Evolutionary conservation across 2,113 vertebrate species (phyloP), one percentile per base, ranked within the genome.

Genomic region (Callopanchax toddi): DNA sequence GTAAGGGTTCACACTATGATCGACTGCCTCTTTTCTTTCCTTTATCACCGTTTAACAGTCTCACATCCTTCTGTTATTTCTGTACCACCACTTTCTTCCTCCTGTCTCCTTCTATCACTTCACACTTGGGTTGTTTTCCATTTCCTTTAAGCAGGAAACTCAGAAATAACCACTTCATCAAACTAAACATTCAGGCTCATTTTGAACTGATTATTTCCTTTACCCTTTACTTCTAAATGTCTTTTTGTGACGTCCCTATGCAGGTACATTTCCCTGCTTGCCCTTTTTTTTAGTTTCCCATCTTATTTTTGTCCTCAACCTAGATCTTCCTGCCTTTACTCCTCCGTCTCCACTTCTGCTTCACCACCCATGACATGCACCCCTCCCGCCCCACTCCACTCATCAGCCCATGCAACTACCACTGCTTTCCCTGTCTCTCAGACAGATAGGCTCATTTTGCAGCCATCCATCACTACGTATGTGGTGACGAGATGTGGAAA

Each of bases 261-360:
- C 44, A 55, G 49, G 18, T 65, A 49, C 39, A 43, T 62, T 77
- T 51, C 26, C 26, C 53, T 12, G 10, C 40, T 50, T 32, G 15
- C 55, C 48, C 17, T 26, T 12, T 65, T 76, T 55, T 78, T 67
- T 51, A 49, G 52, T 73, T 71, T 54, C 54, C 22, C 4, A 13
- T 74, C 54, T 66, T 79, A 59, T 81, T 78, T 78, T 72, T 43
- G 71, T 85, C 73, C 51, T 71, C 79, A 68, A 61, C 67, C 79
- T 63, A 74, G 49, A 81, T 80, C 78, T 71, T 65, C 18, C 66
- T 50, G 45, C 55, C 51, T 51, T 64, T 70, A 43, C 60, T 78
- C 71, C 63, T 74, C 64, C 25, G 2, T 79, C 74, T 79, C 66
- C 77, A 78, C 80, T 85, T 87, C 84, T 85, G 76, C 87, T 71